Evolutionary conservation across 2,797 vertebrate genomes (phyloP).

Genomic region (Eospalax fontanierii): DNA sequence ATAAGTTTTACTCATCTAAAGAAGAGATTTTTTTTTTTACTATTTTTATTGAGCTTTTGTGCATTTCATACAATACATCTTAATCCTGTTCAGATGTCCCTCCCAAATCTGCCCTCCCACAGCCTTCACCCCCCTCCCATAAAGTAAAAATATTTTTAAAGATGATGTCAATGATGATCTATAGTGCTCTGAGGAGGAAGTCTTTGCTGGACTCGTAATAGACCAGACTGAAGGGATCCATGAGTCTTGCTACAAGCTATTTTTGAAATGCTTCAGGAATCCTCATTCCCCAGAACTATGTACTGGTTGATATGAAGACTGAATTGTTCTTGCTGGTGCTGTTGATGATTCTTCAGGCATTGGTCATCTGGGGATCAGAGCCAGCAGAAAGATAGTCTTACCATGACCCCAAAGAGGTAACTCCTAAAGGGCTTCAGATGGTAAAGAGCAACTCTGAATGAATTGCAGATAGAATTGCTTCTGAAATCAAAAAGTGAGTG

Average conservation of each 20-base stretch:
- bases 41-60: too few species aligned
- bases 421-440: conserved; percentile 97
- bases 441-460: conserved; percentile 99
- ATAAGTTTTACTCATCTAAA: conserved; percentile 96
- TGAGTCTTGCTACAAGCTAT: conserved; percentile 97
- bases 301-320: conserved; percentile 97
- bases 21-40: conserved; percentile 95
- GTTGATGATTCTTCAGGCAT: conserved; percentile 98
- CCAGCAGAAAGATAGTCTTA: conserved; percentile 99
- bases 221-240: conserved; percentile 97
- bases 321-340: conserved; percentile 96
- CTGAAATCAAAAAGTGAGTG: too few species aligned
- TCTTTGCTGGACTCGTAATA: conserved; percentile 93
- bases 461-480: conserved; percentile 88
- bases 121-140: too few species aligned
- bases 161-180: conserved; percentile 98
- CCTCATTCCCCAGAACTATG: conserved; percentile 96
- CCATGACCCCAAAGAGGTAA: conserved; percentile 97
- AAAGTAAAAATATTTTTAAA: conserved; percentile 84
- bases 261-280: conserved; percentile 97
- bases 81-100: too few species aligned
- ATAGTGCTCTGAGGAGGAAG: conserved; percentile 99
- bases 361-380: conserved; percentile 98
- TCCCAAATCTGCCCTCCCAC: too few species aligned
- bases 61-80: too few species aligned